Evolutionary conservation across 2,797 vertebrate genomes (phyloP).

Genomic region (Dromococcyx pavoninus): DNA sequence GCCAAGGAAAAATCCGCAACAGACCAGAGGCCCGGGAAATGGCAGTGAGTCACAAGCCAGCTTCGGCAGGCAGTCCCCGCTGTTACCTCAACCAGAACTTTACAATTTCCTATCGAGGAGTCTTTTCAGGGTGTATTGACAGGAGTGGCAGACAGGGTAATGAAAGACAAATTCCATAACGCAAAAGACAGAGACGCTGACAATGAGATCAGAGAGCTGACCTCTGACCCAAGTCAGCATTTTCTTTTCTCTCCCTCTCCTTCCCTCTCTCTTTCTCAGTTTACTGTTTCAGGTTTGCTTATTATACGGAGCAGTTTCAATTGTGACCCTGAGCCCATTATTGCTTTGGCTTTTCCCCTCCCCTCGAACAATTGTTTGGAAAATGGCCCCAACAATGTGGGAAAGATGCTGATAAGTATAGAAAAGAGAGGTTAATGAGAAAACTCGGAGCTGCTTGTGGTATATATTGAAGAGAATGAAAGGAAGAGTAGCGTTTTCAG

Average conservation of each 20-base stretch:
- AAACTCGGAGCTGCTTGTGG: constrained; percentile 15
- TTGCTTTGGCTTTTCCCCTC: constrained; percentile 66
- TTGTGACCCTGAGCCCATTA: constrained; percentile 80
- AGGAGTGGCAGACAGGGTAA: constrained; percentile 79
- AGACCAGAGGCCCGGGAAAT: not conserved
- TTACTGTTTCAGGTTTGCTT: constrained; percentile 66
- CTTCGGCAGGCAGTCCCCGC: not conserved
- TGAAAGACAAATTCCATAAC: constrained; percentile 82
- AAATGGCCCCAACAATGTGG: constrained; percentile 75
- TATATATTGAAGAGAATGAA: not conserved
- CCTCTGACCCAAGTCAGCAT: constrained; percentile 83
- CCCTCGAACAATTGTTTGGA: constrained; percentile 79
- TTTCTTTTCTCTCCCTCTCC: constrained; percentile 84
- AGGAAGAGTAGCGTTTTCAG: not conserved
- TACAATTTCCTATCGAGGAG: constrained; percentile 61
- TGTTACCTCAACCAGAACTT: constrained; percentile 67
- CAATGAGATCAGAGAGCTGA: constrained; percentile 86
- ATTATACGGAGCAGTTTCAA: constrained; percentile 70
- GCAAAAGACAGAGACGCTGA: constrained; percentile 76
- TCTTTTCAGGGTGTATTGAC: constrained; percentile 64
- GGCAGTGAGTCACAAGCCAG: not conserved
- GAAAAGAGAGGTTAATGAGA: constrained; percentile 59
- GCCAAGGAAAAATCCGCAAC: not conserved
- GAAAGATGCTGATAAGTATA: constrained; percentile 85
- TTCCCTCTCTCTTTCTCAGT: constrained; percentile 78